A percentile compares a stretch with the other conserved stretches of the same genome.
Evolutionary conservation across 2,888 invertebrate genomes (phyloP).

Genomic region (Pyrgus malvae): DNA sequence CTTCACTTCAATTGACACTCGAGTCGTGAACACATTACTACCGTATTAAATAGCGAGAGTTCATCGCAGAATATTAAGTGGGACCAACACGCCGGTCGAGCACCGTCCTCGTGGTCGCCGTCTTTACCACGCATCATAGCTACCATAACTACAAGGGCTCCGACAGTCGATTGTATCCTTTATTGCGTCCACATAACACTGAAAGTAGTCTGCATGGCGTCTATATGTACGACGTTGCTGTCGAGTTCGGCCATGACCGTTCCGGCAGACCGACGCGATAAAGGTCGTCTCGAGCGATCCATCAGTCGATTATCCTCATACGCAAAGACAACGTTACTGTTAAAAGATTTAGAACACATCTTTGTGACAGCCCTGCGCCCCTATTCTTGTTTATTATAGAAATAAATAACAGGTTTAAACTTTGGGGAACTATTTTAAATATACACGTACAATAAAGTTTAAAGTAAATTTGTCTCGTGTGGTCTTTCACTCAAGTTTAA

Average conservation of each 20-base stretch:
- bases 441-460: too few relatives aligned
- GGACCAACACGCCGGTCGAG: neutral
- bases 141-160: neutral
- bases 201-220: neutral
- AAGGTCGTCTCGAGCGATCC: slow-evolving; percentile 19
- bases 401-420: too few relatives aligned
- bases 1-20: slow-evolving; percentile 4
- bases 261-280: slow-evolving; percentile 15
- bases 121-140: neutral
- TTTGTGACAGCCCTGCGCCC: neutral
- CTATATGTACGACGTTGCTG: neutral
- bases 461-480: too few relatives aligned
- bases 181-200: neutral
- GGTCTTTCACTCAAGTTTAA: too few relatives aligned
- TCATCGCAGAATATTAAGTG: slow-evolving; percentile 12
- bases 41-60: slow-evolving; percentile 5
- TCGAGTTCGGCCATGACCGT: slow-evolving; percentile 16
- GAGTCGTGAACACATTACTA: slow-evolving; percentile 12
- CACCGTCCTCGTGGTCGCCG: neutral
- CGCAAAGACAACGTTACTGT: slow-evolving; percentile 3
- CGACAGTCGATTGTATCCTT: neutral
- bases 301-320: slow-evolving; percentile 17
- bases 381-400: too few relatives aligned
- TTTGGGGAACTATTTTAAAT: too few relatives aligned
- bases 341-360: neutral